Evolutionary conservation across 2,888 invertebrate species (phyloP), one percentile per base, ranked within the genome.

Genomic region (Diadegma fenestrale): DNA sequence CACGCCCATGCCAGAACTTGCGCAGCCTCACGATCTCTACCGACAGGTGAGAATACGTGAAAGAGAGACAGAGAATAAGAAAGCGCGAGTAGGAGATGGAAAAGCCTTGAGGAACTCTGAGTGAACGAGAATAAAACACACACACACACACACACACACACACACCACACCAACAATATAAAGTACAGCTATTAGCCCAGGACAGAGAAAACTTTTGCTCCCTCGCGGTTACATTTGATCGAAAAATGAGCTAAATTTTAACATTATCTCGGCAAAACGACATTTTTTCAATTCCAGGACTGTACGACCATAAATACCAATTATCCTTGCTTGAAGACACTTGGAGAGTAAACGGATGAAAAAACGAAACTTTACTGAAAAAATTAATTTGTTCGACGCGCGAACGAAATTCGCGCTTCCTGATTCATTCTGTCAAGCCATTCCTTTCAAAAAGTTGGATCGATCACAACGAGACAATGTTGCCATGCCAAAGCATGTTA

Each of bases 1-100:
- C 88, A 82, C 87, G 87, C 81, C 84, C 87, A 83, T 86, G 80
- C 77, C 79, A 71, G 78, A 73, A 43, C 72, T 77, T 68, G 66
- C 64, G 43, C 51, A 26, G 66, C 75, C 58, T 75, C 75, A 71
- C 37, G 22, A 41, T 45, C 78, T 66, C 66, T 78, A 75, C 64
- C 80, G 76, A 84, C 82, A 79, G 83, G 69, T 82, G 83, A 85
- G 84, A 76, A 82, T 76, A 63, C 75, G 81, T 79, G 78, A 45
- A 43, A 73, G 72, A 78, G 61, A 33, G 75, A 63, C 73, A 58
- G 73, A 73, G 41, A 54, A 68, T 54, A 58, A 69, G 37, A 51
- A 64, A 64, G 19, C 19, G 58, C 26, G 45, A 45, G 66, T 22
- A 12, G 72, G 66, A 77, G 30, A 43, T 43, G n/a, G 26, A 68